Base-by-base conservation (phyloP, 2,888 invertebrate species). In the Hydrotaea diabolus region DNA sequence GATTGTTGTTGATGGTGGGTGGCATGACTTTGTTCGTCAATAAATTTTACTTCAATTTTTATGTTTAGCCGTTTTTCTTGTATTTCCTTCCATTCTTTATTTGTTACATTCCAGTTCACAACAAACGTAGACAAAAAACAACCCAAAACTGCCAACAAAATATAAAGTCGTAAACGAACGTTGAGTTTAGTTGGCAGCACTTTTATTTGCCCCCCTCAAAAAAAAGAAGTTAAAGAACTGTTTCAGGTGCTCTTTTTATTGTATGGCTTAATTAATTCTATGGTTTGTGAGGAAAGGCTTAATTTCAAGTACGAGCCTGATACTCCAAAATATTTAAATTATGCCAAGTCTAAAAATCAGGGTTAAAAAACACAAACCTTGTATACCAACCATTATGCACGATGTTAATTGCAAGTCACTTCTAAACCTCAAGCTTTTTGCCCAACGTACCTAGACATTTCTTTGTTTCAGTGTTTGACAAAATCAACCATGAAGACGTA, bases 181-280 rank as follows among this genome's bases (percentile, higher is more conserved):
- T n/a, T n/a, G 39, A 39, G n/a, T 69, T 69, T 69, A 46, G 4
- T 8, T 66, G 43, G 13, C 66, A 66, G 19, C 36, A 43, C 31
- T 66, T 43, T 36, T 66, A 66, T 66, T 66, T 66, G 66, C n/a
- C n/a, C n/a, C n/a, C n/a, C n/a, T 43, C 11, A 8, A 39, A 36
- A 62, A 17, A 62, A 62, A 23, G 3, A 49, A n/a, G 31, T 36
- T 4, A 31, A 55, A 21, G 5, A 55, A 55, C 3, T 43, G 43
- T 9, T 43, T 2, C 31, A 31, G 31, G 7, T 31, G 43, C 9
- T 9, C 43, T 1, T 43, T 43, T 43, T 43, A 43, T 43, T 55
- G 7, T 55, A 55, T 55, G 55, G 55, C 21, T 55, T 49, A 4
- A 31, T 31, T 31, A 31, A 7, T 31, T 31, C 3, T 31, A n/a